Evolutionary conservation across 2,888 invertebrate genomes (phyloP).

Genomic region (Nomada ferruginata): DNA sequence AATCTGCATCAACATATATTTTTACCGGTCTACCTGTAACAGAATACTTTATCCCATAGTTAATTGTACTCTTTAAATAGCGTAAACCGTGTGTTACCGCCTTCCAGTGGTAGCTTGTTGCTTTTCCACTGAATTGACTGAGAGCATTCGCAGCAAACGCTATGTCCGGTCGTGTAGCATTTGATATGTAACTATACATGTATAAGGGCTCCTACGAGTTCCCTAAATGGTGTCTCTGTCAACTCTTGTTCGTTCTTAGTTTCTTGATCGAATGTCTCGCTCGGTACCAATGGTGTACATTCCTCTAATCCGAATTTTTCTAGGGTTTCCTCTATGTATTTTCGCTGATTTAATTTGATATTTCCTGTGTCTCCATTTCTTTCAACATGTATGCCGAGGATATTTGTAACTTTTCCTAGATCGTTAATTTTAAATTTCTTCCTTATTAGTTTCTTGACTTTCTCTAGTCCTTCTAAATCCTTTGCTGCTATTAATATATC

Average conservation of each 20-base stretch:
- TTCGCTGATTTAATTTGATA: slow-evolving; percentile 50
- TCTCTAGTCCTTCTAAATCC: slow-evolving; percentile 13
- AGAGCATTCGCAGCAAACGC: no score
- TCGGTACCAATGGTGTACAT: slow-evolving; percentile 18
- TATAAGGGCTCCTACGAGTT: no score
- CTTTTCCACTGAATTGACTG: slow-evolving; percentile 29
- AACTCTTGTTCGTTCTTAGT: no score
- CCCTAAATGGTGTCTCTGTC: no score
- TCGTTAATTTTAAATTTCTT: slow-evolving; percentile 62
- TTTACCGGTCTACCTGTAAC: not conserved
- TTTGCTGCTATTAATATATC: slow-evolving; percentile 56
- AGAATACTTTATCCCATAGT: slow-evolving; percentile 17
- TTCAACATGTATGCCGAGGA: slow-evolving; percentile 56
- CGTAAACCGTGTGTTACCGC: slow-evolving; percentile 27
- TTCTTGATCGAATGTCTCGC: no score
- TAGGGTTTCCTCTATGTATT: slow-evolving; percentile 53
- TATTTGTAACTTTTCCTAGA: slow-evolving; percentile 54
- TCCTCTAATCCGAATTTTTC: slow-evolving; percentile 37
- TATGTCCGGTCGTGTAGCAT: not conserved
- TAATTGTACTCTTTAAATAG: slow-evolving; percentile 22
- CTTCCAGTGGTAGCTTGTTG: slow-evolving; percentile 8
- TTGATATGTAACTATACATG: no score
- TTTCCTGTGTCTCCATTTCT: slow-evolving; percentile 37
- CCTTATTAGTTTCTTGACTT: slow-evolving; percentile 39
- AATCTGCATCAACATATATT: slow-evolving; percentile 34